phyloP scores from a whole-genome alignment of 2,113 vertebrate species.

The Speoplatyrhinus poulsoni region DNA sequence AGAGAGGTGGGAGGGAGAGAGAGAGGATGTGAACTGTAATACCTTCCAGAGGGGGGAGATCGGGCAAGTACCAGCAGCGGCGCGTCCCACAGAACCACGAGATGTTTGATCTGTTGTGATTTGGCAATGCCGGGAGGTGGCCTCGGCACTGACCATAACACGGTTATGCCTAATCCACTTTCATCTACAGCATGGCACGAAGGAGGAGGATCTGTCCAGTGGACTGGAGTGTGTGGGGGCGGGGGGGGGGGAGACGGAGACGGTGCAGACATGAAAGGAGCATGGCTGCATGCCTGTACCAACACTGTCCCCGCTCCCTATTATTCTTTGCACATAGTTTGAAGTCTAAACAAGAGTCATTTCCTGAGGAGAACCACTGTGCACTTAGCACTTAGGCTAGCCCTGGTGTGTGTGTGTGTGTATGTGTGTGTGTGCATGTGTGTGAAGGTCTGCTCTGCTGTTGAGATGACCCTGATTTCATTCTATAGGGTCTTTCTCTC shows the following conservation, averaged over 20 bases:
- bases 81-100: conserved; percentile 45
- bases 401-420: conserved; percentile 28
- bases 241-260: conserved; percentile 59
- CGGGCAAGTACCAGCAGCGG: conserved; percentile 70
- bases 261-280: conserved; percentile 70
- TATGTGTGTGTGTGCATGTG: conserved; percentile 10
- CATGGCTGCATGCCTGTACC: conserved; percentile 68
- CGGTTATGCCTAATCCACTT: conserved; percentile 73
- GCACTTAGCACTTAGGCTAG: conserved; percentile 56
- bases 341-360: conserved; percentile 76
- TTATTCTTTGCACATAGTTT: conserved; percentile 77
- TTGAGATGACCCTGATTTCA: conserved; percentile 70
- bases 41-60: conserved; percentile 42
- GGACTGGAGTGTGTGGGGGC: conserved; percentile 16
- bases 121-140: conserved; percentile 58
- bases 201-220: conserved; percentile 57
- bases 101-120: conserved; percentile 63
- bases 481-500: conserved; percentile 58
- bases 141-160: conserved; percentile 64
- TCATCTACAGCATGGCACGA: conserved; percentile 69
- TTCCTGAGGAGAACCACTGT: conserved; percentile 72
- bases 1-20: conserved; percentile 13
- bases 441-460: conserved; percentile 42
- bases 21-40: conserved; percentile 56
- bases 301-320: conserved; percentile 68